A percentile compares a stretch with the other conserved stretches of the same genome.
phyloP scores from a whole-genome alignment of 2,888 invertebrate species.

The Megalurothrips usitatus region DNA sequence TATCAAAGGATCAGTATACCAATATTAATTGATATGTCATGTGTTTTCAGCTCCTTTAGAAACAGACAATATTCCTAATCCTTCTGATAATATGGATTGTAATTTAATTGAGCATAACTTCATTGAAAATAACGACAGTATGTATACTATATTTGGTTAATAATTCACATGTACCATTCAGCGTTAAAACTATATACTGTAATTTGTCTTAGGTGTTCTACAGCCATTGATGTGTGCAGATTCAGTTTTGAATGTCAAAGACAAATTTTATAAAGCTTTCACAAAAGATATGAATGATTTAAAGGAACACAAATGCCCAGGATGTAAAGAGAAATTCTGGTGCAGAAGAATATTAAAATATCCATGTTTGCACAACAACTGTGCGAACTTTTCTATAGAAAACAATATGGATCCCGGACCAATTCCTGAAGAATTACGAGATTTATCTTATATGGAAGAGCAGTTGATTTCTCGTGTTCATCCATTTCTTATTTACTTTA shows the following conservation, averaged over 20 bases:
- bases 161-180: too few species aligned
- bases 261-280: neutral
- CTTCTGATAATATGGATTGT: too few species aligned
- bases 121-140: too few species aligned
- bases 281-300: neutral
- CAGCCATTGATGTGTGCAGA: neutral
- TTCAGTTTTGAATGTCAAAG: neutral
- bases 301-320: neutral
- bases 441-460: conserved; percentile 29
- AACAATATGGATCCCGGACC: conserved; percentile 24
- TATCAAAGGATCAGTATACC: too few species aligned
- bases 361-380: neutral
- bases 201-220: too few species aligned
- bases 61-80: too few species aligned
- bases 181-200: too few species aligned
- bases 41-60: too few species aligned
- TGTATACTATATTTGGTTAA: too few species aligned
- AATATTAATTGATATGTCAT: too few species aligned
- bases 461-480: conserved; percentile 32
- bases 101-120: too few species aligned
- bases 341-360: neutral
- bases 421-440: conserved; percentile 27
- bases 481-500: conserved; percentile 30
- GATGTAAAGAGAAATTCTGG: neutral
- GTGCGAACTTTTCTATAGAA: neutral